Conservation (phyloP, 2,113 vertebrate species). For the Xyrauchen texanus region DNA sequence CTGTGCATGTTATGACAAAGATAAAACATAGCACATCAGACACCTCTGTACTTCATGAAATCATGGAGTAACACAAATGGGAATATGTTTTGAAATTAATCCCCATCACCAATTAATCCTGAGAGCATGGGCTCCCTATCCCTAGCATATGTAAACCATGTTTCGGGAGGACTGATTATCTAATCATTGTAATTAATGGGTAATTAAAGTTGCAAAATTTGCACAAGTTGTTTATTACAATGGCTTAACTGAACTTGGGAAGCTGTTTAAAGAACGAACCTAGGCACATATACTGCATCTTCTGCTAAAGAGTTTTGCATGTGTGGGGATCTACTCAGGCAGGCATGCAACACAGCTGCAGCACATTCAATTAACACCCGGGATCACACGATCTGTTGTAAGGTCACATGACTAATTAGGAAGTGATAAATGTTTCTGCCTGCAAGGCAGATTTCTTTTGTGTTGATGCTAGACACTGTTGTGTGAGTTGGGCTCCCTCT, state of each 20-base stretch:
- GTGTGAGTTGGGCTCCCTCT: no score
- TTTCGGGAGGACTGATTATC: neutral
- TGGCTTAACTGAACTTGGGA: slow-evolving; percentile 6
- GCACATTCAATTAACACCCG: no score
- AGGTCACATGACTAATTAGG: no score
- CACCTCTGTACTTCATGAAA: slow-evolving; percentile 1
- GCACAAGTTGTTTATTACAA: neutral
- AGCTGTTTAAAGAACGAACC: no score
- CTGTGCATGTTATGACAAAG: slow-evolving; percentile 6
- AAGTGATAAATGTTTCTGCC: no score
- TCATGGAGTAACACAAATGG: neutral
- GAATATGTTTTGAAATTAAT: neutral
- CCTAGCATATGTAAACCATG: neutral
- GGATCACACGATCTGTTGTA: no score
- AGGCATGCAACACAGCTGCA: no score
- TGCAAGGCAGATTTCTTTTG: no score
- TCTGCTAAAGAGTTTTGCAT: neutral
- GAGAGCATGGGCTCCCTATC: neutral
- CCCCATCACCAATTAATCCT: no score
- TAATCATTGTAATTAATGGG: slow-evolving; percentile 14
- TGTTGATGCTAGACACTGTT: no score
- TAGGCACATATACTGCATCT: neutral
- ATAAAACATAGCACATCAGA: neutral
- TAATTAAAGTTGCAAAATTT: slow-evolving; percentile 23
- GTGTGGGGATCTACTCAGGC: no score